phyloP scores from a whole-genome alignment of 2,113 vertebrate genomes.

The Erinaceus europaeus region DNA sequence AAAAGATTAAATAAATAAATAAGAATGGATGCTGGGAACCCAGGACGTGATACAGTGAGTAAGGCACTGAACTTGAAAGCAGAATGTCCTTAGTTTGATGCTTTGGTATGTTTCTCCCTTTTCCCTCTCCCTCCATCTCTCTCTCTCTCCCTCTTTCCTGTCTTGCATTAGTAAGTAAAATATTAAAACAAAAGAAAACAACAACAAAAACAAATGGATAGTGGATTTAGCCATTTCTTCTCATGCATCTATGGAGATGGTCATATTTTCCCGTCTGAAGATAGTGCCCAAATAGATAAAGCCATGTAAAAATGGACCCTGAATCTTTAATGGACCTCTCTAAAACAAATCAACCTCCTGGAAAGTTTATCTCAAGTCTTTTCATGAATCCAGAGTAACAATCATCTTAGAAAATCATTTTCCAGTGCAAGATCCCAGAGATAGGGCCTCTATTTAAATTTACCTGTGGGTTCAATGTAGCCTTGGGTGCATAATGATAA shows the following conservation, averaged over 20 bases:
- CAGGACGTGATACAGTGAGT: too few relatives aligned
- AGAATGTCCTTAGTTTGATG: too few relatives aligned
- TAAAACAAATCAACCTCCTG: slow-evolving; percentile 47
- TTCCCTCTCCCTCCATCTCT: too few relatives aligned
- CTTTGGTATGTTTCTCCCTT: too few relatives aligned
- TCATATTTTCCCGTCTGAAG: background rate
- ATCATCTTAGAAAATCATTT: slow-evolving; percentile 67
- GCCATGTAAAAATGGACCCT: slow-evolving; percentile 41
- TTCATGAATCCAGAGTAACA: slow-evolving; percentile 49
- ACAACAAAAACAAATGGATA: too few relatives aligned
- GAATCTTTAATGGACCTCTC: slow-evolving; percentile 44
- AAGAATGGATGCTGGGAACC: too few relatives aligned
- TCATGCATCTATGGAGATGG: background rate
- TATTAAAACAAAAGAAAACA: too few relatives aligned
- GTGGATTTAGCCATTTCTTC: background rate
- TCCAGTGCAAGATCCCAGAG: slow-evolving; percentile 50
- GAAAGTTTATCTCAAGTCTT: slow-evolving; percentile 59
- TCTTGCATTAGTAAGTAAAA: too few relatives aligned
- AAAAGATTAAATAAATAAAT: too few relatives aligned
- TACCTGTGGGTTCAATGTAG: slow-evolving; percentile 67
- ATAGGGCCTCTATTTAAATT: slow-evolving; percentile 60
- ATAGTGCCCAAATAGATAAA: slow-evolving; percentile 45
- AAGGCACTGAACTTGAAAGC: too few relatives aligned
- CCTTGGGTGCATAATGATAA: slow-evolving; percentile 67
- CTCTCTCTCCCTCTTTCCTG: too few relatives aligned